Base-by-base conservation (phyloP, 2,888 invertebrate species). In the Euplexia lucipara region DNA sequence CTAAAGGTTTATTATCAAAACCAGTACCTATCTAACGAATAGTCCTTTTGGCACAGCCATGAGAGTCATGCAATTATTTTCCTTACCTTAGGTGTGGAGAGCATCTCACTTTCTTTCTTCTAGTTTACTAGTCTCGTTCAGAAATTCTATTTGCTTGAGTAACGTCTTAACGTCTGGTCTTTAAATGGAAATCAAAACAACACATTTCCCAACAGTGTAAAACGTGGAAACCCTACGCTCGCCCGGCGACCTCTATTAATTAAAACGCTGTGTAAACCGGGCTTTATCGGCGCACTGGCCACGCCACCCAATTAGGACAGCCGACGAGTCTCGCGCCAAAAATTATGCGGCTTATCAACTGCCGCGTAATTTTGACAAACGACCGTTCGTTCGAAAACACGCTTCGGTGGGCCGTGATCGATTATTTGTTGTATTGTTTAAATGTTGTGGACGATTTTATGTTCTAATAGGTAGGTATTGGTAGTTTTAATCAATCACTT, bases 191-290 rank as follows among this genome's bases (percentile, higher is more conserved):
- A n/a, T n/a, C n/a, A n/a, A n/a, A n/a, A n/a, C n/a, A n/a, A n/a
- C n/a, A n/a, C 70, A 54, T 60, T 59, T 52, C 8, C 14, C 20
- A 18, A 14, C 18, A 30, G 20, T 8, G 16, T 32, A 9, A 54
- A 67, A 26, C 42, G 7, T 6, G 30, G 12, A 89, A 88, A 75
- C 91, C 90, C 90, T 91, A 78, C 52, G 47, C 30, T 77, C 84
- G 84, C 85, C 85, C 85, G 88, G 83, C 92, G 92, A 92, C 90
- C 92, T 92, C 94, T 93, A 94, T 95, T 95, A 95, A 95, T 95
- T 94, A 95, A 94, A 93, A 88, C 91, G 88, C 90, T 91, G 92
- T 94, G 95, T 94, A 95, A 94, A 94, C 93, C 92, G 88, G 92
- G 92, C 92, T 92, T 93, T 94, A 94, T 94, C 92, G 90, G 88